Base-by-base conservation (phyloP, 2,113 vertebrate genomes). In the Penelope pileata region DNA sequence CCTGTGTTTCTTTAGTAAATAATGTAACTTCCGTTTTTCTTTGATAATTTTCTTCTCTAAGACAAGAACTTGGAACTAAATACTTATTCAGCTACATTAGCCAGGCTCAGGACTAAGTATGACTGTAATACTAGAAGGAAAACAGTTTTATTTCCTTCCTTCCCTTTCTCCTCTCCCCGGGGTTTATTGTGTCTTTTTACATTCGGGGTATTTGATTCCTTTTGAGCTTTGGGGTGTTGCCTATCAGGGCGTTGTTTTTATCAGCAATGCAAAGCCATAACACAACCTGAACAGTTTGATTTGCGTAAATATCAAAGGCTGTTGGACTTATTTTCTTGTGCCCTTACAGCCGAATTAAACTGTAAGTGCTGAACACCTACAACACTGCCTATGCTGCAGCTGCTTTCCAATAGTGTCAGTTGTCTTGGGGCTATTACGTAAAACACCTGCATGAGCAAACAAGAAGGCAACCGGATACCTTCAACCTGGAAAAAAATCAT, bases 401-500 rank as follows among this genome's bases (percentile, higher is more conserved):
- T 6, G 58, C 85, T 91, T 90, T 93, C 75, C 16, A 1, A 76
- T 16, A 77, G 88, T 64, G 56, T 96, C 95, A 95, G 95, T 77
- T 30, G 40, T 26, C 24, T 0, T 75, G 80, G 70, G 54, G 86
- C 76, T 81, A 26, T 88, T 93, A 86, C 76, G 83, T 86, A 94
- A 92, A 96, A 38, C 73, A 81, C 92, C 76, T 88, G 92, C 88
- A 81, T 86, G 54, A 94, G 91, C 92, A 96, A 96, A 95, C 91
- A 93, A 54, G 75, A 70, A 54, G 48, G 92, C 73, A 93, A 95
- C 64, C 69, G 76, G 83, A 83, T 90, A 74, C 86, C 86, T 75
- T 47, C 73, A 64, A 56, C 80, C 73, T 90, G 88, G 83, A 93
- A 92, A 90, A 95, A 93, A 45, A 56, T 70, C 88, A 15, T 83